Base-by-base conservation (phyloP, 2,113 vertebrate species). In the Alethe diademata region DNA sequence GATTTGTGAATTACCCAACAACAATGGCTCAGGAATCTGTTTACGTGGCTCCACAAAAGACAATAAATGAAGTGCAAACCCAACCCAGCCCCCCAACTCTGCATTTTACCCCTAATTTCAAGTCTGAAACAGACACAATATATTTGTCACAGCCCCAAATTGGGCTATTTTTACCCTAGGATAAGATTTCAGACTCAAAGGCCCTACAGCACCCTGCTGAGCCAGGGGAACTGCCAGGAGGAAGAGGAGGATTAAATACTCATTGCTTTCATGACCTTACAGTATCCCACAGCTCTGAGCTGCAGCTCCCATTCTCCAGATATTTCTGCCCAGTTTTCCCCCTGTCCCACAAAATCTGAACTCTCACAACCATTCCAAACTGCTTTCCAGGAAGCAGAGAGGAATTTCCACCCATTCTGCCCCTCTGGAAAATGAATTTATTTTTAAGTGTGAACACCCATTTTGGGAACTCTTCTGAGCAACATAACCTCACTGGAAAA, bases 11-110 rank as follows among this genome's bases (percentile, higher is more conserved):
- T 61, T 36, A 20, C 70, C 67, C 65, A 36, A 13, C 56, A 50
- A 61, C 91, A 91, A 62, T 7, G 60, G 65, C 28, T 66, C 78
- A 58, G 72, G 87, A 76, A 94, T 86, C 40, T 91, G 85, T 93
- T 86, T 45, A 73, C 2, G 29, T 51, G 79, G 78, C 76, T 70
- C 31, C 62, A 73, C 33, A 48, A 53, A 51, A 81, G 73, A 58
- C 87, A 92, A 74, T 31, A 74, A 91, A 80, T 14, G 0, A 25
- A 71, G 48, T 1, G 57, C 28, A 84, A 79, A 70, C 35, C 43
- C 20, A 1, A 22, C 19, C 13, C 64, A 17, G 54, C 65, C 83
- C 62, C 40, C 43, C 43, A 18, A 43, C 18, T 81, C 76, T 6
- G 1, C 5, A 54, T 26, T 3, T 38, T 58, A 8, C 33, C 31